Evolutionary conservation across 2,797 vertebrate species (phyloP), one percentile per base, ranked within the genome.

Genomic region (Neomorphus geoffroyi): DNA sequence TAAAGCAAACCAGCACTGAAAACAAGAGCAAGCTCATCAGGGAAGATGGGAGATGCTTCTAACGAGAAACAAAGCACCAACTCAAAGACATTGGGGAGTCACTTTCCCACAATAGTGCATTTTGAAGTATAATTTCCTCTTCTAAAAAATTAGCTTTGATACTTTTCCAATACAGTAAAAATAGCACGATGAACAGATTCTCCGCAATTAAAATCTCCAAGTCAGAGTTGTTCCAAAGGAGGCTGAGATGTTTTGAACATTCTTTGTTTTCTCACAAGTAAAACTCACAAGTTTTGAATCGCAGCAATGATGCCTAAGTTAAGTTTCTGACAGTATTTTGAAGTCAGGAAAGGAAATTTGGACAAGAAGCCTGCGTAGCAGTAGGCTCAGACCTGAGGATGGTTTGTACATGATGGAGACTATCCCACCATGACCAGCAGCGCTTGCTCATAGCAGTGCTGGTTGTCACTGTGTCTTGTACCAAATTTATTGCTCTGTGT

Each of bases 111-210:
- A 95, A 84, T 66, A 65, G 92, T 28, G 87, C 81, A 75, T 92
- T 96, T 97, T 85, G 94, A 96, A 97, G 95, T 92, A 93, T 92
- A 80, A 84, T 96, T 93, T 96, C 86, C 94, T 96, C 93, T 92
- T 95, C 96, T 96, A 90, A 92, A 95, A 96, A 80, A 96, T 95
- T 54, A 86, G 93, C 97, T 97, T 96, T 95, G 97, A 96, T 95
- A 91, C 81, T 58, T 81, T 91, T 91, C 95, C 96, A 97, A 58
- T 45, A 69, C 18, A 81, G 95, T 93, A 97, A 95, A 97, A 97
- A 97, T 92, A 98, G 97, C 80, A 51, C 88, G n/a, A 32, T 56
- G 91, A 83, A 94, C 95, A 92, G 80, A 51, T 87, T 72, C 80
- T 78, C 77, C 69, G 82, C 94, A 96, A 97, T 92, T 95, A 94